Evolutionary conservation across 1,140 invertebrate species (phyloP).

Genomic region (Sycophila sp.): DNA sequence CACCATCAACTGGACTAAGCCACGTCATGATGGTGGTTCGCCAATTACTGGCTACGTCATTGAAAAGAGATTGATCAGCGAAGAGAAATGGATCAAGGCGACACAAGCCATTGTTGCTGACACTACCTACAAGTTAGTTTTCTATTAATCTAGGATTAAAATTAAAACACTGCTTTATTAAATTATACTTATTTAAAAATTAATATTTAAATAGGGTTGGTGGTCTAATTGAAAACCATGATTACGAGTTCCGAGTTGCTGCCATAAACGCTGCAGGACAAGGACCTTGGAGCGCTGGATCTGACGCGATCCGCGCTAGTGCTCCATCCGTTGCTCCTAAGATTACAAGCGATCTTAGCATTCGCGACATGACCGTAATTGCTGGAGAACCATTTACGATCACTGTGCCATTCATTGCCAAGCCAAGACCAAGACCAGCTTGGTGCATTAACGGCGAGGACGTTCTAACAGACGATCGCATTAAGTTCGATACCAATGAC

Average conservation of each 20-base stretch:
- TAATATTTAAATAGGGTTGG: constrained; percentile 71
- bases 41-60: constrained; percentile 92
- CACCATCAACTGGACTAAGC: constrained; percentile 92
- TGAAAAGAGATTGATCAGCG: constrained; percentile 89
- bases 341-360: constrained; percentile 92
- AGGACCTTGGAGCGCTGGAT: constrained; percentile 89
- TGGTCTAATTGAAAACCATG: constrained; percentile 91
- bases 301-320: constrained; percentile 89
- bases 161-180: too few relatives aligned
- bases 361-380: constrained; percentile 93
- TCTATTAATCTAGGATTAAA: neutral
- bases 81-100: constrained; percentile 92
- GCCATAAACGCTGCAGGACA: constrained; percentile 96
- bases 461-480: constrained; percentile 81
- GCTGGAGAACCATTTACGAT: constrained; percentile 96
- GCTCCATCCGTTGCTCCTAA: constrained; percentile 87
- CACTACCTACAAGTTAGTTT: constrained; percentile 73
- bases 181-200: neutral
- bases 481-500: constrained; percentile 87
- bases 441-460: constrained; percentile 92
- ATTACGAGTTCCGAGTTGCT: constrained; percentile 97
- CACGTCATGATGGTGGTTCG: constrained; percentile 91
- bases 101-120: constrained; percentile 85
- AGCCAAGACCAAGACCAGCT: constrained; percentile 86
- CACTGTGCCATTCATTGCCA: constrained; percentile 90